These are phyloP conservation scores for Phalera bucephala DNA, from an alignment of 2,888 invertebrate genomes.

Conservation along the genomic window DNA sequence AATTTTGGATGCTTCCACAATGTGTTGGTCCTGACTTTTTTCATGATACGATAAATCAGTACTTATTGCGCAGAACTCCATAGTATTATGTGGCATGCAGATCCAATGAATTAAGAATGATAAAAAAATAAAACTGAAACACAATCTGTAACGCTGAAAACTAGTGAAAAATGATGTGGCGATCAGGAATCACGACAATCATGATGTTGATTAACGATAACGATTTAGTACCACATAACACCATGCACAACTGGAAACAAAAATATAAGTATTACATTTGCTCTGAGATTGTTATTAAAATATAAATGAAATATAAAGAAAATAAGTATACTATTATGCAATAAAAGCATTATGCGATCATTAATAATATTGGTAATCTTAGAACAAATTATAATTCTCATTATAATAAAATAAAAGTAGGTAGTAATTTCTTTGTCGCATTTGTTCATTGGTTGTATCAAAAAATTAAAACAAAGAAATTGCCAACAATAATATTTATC, in stretches of 20 bases:
- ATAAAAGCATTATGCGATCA: neutral
- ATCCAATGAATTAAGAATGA: slow-evolving; percentile 36
- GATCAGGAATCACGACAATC: slow-evolving; percentile 28
- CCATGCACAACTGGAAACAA: slow-evolving; percentile 59
- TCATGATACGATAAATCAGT: slow-evolving; percentile 67
- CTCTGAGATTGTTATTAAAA: slow-evolving; percentile 30
- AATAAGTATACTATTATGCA: neutral
- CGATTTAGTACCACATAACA: slow-evolving; percentile 74
- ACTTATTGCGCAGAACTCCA: slow-evolving; percentile 65
- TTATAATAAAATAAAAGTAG: slow-evolving; percentile 19
- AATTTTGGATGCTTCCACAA: slow-evolving; percentile 73
- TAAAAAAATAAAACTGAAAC: slow-evolving; percentile 20
- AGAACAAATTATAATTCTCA: slow-evolving; percentile 35
- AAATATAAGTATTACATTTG: slow-evolving; percentile 24
- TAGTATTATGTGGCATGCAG: slow-evolving; percentile 80
- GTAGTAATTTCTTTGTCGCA: slow-evolving; percentile 26
- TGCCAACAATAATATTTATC: slow-evolving; percentile 34
- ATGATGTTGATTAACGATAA: slow-evolving; percentile 22
- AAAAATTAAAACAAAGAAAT: slow-evolving; percentile 49
- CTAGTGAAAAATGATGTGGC: slow-evolving; percentile 28
- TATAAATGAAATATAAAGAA: neutral
- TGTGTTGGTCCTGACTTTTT: slow-evolving; percentile 68
- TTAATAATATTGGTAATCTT: slow-evolving; percentile 24
- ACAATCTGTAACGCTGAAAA: slow-evolving; percentile 27
- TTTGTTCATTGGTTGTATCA: slow-evolving; percentile 9